Conservation (phyloP, 2,797 vertebrate genomes). For the Hippopotamyrus pictus region DNA sequence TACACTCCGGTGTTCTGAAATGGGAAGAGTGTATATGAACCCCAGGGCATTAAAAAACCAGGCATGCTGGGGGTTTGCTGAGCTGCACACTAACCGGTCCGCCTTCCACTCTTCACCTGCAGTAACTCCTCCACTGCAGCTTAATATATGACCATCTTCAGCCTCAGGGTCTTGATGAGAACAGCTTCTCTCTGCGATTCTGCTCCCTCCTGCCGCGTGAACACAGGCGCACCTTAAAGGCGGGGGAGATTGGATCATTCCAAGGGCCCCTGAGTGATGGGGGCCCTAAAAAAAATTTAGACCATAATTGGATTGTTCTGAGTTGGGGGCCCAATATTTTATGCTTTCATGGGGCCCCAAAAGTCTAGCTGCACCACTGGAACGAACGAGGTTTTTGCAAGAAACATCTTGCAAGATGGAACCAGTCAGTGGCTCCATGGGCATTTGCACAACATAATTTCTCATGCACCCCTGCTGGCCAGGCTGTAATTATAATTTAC, state of each 20-base stretch:
- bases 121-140: background rate
- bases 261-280: background rate
- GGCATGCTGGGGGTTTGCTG: background rate
- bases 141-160: background rate
- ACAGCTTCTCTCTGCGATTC: background rate
- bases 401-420: background rate
- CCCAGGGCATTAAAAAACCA: background rate
- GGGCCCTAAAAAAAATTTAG: background rate
- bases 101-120: background rate
- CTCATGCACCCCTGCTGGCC: background rate
- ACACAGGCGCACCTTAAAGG: background rate
- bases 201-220: background rate
- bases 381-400: background rate
- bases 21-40: background rate
- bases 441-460: background rate
- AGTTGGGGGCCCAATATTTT: background rate
- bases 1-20: background rate
- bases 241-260: background rate
- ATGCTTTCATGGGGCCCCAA: background rate
- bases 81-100: background rate
- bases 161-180: background rate
- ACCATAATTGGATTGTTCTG: background rate
- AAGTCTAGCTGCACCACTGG: background rate
- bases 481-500: conserved; percentile 9
- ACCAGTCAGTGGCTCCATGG: background rate